Evolutionary conservation across 2,113 vertebrate genomes (phyloP), one percentile per base, ranked within the genome.

Genomic region (Donacobius atricapilla): DNA sequence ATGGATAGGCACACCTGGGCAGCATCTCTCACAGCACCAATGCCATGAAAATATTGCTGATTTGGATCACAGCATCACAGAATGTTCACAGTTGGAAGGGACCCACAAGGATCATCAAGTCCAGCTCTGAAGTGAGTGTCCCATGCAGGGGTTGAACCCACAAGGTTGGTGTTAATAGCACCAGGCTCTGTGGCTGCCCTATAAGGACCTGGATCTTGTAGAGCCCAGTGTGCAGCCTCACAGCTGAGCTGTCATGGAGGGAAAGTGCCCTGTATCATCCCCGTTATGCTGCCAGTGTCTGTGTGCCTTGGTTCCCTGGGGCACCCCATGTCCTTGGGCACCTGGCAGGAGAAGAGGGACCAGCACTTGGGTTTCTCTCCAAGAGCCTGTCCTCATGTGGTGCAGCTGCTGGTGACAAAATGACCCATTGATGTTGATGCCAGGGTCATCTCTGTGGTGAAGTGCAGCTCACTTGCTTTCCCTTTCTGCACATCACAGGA

Each of bases 351-450:
- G 60, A 56, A 30, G 37, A 61, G 72, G 33, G 15, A 73, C 7
- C 1, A 2, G 7, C 14, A 11, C 33, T 7, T 44, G 39, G 3
- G 24, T 79, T 78, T 89, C 48, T 75, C 51, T 78, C 35, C 51
- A 60, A 54, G 9, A 75, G 6, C 11, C 51, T 81, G 48, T 77
- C n/a, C 58, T 87, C 6, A 1, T 0, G 0, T 48, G 53, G 13
- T 9, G 2, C 1, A 3, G 39, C 75, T 75, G 65, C 73, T 73
- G 72, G 25, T 53, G 54, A 40, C 42, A 61, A 77, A 87, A 48
- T 20, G 33, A 8, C 28, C 56, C 1, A 0, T 2, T 51, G 30
- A 2, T 2, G 0, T 10, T 50, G 16, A 11, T 57, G 28, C 7
- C 71, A 44, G 31, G 19, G 27, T 47, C 33, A 53, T 9, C n/a